Base-by-base conservation (phyloP, 2,113 vertebrate genomes). In the Cololabis saira region DNA sequence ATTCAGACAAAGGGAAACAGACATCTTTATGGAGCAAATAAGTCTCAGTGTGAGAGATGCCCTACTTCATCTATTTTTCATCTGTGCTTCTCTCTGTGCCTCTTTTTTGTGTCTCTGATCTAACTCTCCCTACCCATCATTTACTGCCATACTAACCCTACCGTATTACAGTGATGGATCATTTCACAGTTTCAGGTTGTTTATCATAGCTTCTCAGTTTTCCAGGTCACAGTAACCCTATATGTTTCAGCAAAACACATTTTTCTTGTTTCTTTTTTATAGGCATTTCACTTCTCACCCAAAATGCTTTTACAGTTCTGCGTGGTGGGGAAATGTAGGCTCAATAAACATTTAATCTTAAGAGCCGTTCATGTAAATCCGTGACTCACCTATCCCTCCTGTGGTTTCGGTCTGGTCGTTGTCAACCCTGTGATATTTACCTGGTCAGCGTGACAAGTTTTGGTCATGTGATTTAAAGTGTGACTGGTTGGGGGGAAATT, bases 61-160 rank as follows among this genome's bases (percentile, higher is more conserved):
- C 71, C 82, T 67, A 61, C 82, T 84, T 88, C 83, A 90, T 88
- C 68, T 83, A 86, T 89, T 82, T 85, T 85, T 85, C 67, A 83
- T 87, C 68, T 53, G 44, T 53, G 22, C 48, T 54, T 52, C 42
- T 14, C 55, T 55, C 51, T 13, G 2, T 18, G 41, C 43, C 30
- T 64, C 47, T 68, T 60, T 78, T 78, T 67, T 71, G 42, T 54
- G 30, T 70, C 43, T 66, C 52, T 54, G 47, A 64, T 47, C 59
- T 52, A 63, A 54, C 24, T 19, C 60, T 43, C 14, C 33, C 53
- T 65, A 53, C 52, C 51, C 41, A 42, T 70, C 37, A 42, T 67
- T 81, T 48, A 66, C 49, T 30, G 65, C 74, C 47, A 68, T 48
- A 50, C 64, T 68, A 13, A 58, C 56, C 61, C 42, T 33, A 9